phyloP scores from a whole-genome alignment of 92 coral and sea anemone genomes.

The Epizoanthus illoricatus region DNA sequence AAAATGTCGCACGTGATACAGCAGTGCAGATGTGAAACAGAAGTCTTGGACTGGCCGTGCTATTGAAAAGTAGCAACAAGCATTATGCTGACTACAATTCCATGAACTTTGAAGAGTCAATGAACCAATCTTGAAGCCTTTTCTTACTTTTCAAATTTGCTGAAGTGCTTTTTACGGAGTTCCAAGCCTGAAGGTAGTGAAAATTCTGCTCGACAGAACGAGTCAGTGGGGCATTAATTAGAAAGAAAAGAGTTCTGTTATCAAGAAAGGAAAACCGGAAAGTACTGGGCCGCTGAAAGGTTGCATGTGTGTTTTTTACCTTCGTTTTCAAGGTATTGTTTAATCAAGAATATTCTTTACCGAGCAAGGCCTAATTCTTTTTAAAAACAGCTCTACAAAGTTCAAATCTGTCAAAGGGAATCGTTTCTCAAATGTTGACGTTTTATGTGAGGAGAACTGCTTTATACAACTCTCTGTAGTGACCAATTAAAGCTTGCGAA shows the following conservation, averaged over 20 bases:
- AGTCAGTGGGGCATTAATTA: slow-evolving; percentile 2
- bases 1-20: slow-evolving; percentile 23
- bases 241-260: slow-evolving; percentile 40
- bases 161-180: not conserved
- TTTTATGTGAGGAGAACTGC: not conserved
- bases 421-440: not conserved
- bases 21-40: slow-evolving; percentile 40
- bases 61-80: slow-evolving; percentile 34
- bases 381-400: not conserved
- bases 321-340: slow-evolving; percentile 25
- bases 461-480: slow-evolving; percentile 1
- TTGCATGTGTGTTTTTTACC: slow-evolving; percentile 12
- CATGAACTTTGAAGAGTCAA: slow-evolving; percentile 10
- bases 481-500: slow-evolving; percentile 27
- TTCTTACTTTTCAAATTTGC: not conserved
- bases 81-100: slow-evolving; percentile 30
- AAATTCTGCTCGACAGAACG: not conserved
- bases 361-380: not conserved
- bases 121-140: not conserved
- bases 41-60: slow-evolving; percentile 1
- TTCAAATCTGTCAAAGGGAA: not conserved
- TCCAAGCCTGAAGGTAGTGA: not conserved
- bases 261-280: slow-evolving; percentile 64
- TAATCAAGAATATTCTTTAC: not conserved
- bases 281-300: slow-evolving; percentile 32